Conservation (phyloP, 1,140 invertebrate genomes). For the Tetraneura akinire region DNA sequence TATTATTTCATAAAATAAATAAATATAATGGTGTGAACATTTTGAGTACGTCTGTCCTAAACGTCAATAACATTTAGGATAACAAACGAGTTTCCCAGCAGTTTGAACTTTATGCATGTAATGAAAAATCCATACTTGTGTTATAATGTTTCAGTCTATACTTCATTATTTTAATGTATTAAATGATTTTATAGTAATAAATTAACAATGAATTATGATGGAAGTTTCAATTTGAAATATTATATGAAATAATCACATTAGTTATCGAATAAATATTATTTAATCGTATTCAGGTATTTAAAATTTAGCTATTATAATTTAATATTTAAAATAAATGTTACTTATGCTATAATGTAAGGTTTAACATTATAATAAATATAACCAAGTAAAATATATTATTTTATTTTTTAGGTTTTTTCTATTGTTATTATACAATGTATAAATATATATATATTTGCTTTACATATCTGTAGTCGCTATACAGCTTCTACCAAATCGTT, state of each 20-base stretch:
- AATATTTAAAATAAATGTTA: too few relatives aligned
- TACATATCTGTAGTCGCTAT: too few relatives aligned
- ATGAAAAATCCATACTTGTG: constrained; percentile 51
- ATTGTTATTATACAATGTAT: too few relatives aligned
- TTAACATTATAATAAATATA: too few relatives aligned
- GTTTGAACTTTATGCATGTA: constrained; percentile 49
- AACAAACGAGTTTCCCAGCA: constrained; percentile 7
- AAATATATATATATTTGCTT: too few relatives aligned
- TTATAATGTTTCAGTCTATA: too few relatives aligned
- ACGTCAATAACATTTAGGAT: constrained; percentile 44
- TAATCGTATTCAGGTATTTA: not conserved
- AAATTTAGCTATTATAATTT: too few relatives aligned
- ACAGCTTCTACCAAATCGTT: too few relatives aligned
- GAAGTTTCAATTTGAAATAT: not conserved
- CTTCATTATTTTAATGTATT: not conserved
- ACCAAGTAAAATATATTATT: too few relatives aligned
- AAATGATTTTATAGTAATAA: constrained; percentile 31
- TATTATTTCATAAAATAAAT: not conserved
- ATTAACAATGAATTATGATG: not conserved
- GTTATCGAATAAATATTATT: not conserved
- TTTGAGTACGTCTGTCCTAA: constrained; percentile 39
- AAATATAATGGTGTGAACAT: not conserved
- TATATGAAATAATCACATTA: not conserved
- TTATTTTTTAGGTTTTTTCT: too few relatives aligned
- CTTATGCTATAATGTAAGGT: too few relatives aligned